A percentile compares a stretch with the other conserved stretches of the same genome.
Conservation (phyloP, 2,888 invertebrate genomes). For the Caenorhabditis japonica region DNA sequence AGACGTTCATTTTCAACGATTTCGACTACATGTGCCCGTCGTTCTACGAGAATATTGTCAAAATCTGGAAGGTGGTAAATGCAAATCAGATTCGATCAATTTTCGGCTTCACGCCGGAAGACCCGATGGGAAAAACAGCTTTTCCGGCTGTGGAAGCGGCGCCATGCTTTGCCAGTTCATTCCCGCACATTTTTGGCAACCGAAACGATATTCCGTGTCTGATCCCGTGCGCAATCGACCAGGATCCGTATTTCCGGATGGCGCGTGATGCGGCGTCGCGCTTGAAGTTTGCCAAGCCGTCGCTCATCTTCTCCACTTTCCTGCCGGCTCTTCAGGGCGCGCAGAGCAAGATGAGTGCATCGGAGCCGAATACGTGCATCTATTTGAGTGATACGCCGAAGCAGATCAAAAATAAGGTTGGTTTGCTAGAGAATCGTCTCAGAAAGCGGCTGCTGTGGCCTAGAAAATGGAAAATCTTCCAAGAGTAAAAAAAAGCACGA, state of each 20-base stretch:
- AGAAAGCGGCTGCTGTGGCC: too few species aligned
- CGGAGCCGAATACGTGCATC: conserved; percentile 92
- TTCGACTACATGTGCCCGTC: conserved; percentile 92
- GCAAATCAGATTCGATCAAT: conserved; percentile 98
- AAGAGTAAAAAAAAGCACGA: neutral
- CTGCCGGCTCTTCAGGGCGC: conserved; percentile 93
- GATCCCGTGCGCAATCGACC: conserved; percentile 98
- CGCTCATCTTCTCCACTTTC: conserved; percentile 87
- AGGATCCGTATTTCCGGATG: conserved; percentile 99
- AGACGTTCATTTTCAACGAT: conserved; percentile 97
- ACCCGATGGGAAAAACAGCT: conserved; percentile 90
- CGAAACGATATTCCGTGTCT: conserved; percentile 86
- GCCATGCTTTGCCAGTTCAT: conserved; percentile 82
- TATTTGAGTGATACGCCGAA: conserved; percentile 95
- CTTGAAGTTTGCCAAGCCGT: conserved; percentile 89
- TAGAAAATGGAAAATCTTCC: neutral
- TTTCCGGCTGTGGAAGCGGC: conserved; percentile 97
- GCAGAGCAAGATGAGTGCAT: conserved; percentile 97
- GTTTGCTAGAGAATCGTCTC: too few species aligned
- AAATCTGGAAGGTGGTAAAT: conserved; percentile 93
- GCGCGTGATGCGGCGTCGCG: conserved; percentile 96
- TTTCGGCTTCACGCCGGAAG: conserved; percentile 96
- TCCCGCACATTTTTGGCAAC: conserved; percentile 78
- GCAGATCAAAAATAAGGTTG: conserved; percentile 93
- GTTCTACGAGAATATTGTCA: conserved; percentile 92